Percentiles rank a stretch among this genome's conserved stretches.
phyloP scores from a whole-genome alignment of 30 jellyfish, hydroid and myxozoan species.

The Cassiopea andromeda region DNA sequence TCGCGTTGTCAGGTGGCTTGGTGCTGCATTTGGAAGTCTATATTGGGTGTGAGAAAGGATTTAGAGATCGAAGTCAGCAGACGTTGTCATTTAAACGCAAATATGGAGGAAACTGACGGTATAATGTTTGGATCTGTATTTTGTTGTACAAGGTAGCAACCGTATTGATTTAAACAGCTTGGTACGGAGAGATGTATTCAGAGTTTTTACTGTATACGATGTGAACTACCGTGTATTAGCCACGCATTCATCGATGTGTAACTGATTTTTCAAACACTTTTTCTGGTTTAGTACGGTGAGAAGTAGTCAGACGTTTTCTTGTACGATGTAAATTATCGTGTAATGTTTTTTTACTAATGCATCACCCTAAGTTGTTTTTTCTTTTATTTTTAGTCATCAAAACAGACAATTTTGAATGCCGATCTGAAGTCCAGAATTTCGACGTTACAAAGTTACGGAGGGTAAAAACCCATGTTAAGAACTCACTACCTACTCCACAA shows the following conservation, averaged over 20 bases:
- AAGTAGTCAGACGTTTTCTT: no score
- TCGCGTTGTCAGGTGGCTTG: neutral
- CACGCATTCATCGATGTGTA: no score
- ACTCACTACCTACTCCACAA: constrained; percentile 86
- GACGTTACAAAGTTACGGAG: constrained; percentile 62
- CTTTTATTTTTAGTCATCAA: constrained; percentile 52
- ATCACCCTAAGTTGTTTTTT: neutral
- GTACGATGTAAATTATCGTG: neutral
- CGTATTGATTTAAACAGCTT: neutral
- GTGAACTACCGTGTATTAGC: no score
- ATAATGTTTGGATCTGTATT: neutral
- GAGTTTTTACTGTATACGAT: no score
- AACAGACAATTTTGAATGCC: constrained; percentile 61
- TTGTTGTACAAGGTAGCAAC: neutral
- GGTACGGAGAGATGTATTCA: neutral
- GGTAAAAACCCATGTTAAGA: constrained; percentile 75
- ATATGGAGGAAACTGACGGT: constrained; percentile 1
- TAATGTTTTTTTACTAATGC: neutral
- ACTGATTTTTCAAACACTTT: no score
- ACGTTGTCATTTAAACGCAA: neutral
- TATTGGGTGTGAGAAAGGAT: constrained; percentile 13
- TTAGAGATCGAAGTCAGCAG: neutral
- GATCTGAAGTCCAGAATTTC: constrained; percentile 84
- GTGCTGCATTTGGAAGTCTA: neutral
- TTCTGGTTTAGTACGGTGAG: no score